phyloP scores from a whole-genome alignment of 2,797 vertebrate genomes.

The Urophycis tenuis region DNA sequence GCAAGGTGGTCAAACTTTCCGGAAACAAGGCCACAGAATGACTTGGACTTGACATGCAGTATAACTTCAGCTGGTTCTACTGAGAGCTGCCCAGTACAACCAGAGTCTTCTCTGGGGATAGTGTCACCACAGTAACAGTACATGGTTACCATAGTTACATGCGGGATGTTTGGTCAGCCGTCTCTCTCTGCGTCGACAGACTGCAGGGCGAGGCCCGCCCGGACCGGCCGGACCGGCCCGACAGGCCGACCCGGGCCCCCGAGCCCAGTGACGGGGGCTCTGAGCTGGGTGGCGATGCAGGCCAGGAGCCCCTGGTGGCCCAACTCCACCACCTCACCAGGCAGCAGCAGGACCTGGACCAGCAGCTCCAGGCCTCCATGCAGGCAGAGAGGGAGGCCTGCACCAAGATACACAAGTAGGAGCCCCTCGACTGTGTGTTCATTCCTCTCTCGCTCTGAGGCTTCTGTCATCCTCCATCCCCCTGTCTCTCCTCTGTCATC shows the following conservation, averaged over 20 bases:
- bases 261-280: neutral
- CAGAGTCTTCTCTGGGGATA: neutral
- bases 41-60: too few relatives aligned
- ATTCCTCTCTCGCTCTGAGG: neutral
- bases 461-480: slow-evolving; percentile 33
- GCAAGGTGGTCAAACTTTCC: too few relatives aligned
- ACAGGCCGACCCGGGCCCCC: neutral
- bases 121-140: neutral
- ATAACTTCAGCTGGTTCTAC: neutral
- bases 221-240: neutral
- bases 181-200: neutral
- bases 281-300: neutral
- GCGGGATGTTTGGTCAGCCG: neutral
- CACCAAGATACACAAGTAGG: slow-evolving; percentile 82
- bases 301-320: neutral
- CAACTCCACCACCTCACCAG: slow-evolving; percentile 20
- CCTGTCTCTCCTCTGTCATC: neutral
- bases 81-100: neutral
- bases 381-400: slow-evolving; percentile 72
- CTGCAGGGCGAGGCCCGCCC: neutral
- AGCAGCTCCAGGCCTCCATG: slow-evolving; percentile 71
- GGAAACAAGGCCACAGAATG: too few relatives aligned
- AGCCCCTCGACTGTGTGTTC: slow-evolving; percentile 17
- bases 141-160: neutral
- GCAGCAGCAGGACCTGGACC: slow-evolving; percentile 68